Evolutionary conservation across 2,113 vertebrate genomes (phyloP), one percentile per base, ranked within the genome.

Genomic region (Gallinago undulata): DNA sequence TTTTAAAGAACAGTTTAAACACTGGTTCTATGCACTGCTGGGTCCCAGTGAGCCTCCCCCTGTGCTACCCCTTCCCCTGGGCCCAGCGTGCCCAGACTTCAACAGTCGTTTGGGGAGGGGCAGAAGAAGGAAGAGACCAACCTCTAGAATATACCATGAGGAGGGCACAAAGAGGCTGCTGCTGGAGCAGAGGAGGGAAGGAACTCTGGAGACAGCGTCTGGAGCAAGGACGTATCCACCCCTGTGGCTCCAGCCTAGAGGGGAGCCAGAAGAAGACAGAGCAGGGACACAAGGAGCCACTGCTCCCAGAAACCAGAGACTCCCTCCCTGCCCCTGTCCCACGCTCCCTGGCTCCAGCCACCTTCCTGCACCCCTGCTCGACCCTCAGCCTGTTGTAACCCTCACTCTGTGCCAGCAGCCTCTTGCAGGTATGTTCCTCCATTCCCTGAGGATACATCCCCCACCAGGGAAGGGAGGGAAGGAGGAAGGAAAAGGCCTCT

Each of bases 1-100:
- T 84, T 94, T 93, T 25, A 56, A 88, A 88, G 45, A 85, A 60
- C 48, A 88, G 35, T 62, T 93, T 60, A 93, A 94, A 67, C 17
- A 53, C 27, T 25, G 48, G 39, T 50, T 80, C 37, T 75, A 55
- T 1, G 3, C 72, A 55, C 59, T 50, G 59, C 64, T 75, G 60
- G 15, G 31, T 67, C 47, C 55, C 39, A 33, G 31, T n/a, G 62
- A 73, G 39, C 27, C n/a, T 55, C 28, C 22, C 57, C 31, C 25
- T 3, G 0, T 2, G 8, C 25, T 23, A 30, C 41, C 51, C 74
- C 82, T 60, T 78, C 47, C 77, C 2, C 1, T 10, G 14, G 9
- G 31, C 57, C 64, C 50, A 62, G 62, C 4, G 14, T 66, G 67
- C 35, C 63, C 64, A 67, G 51, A 69, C 51, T 74, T 25, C 13